Evolutionary conservation across 1,140 invertebrate species (phyloP).

Genomic region (Pogonomyrmex barbatus): DNA sequence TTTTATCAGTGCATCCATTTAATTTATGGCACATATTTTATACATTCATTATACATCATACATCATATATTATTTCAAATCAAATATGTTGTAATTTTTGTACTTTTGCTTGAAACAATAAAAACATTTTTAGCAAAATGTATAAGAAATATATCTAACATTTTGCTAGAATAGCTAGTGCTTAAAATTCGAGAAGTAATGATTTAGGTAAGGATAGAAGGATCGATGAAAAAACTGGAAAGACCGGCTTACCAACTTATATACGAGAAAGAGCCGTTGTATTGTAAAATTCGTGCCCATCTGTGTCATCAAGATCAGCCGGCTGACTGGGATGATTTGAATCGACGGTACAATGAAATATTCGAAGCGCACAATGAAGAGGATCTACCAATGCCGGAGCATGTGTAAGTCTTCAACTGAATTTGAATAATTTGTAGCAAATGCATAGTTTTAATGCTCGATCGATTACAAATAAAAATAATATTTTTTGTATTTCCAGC

Average conservation of each 20-base stretch:
- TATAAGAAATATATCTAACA: background rate
- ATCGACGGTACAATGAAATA: conserved; percentile 82
- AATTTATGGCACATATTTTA: background rate
- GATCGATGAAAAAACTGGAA: conserved; percentile 78
- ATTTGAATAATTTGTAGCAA: background rate
- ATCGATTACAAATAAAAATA: too few relatives aligned
- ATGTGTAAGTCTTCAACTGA: conserved; percentile 81
- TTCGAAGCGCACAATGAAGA: conserved; percentile 68
- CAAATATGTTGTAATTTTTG: background rate
- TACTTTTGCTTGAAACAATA: background rate
- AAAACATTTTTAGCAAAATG: background rate
- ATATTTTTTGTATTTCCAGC: conserved; percentile 74
- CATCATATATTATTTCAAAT: too few relatives aligned
- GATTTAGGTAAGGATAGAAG: conserved; percentile 84
- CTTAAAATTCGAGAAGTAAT: conserved; percentile 28
- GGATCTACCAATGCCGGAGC: conserved; percentile 82
- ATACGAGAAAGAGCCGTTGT: conserved; percentile 84
- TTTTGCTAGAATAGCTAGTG: background rate
- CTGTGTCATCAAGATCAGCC: conserved; percentile 83
- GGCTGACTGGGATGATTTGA: conserved; percentile 83
- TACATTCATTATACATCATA: background rate
- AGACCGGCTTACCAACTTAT: conserved; percentile 78
- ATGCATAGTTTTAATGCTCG: background rate
- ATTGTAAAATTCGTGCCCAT: conserved; percentile 84
- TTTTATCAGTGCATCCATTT: background rate